phyloP scores from a whole-genome alignment of 2,113 vertebrate genomes.

The Sminthopsis crassicaudata region DNA sequence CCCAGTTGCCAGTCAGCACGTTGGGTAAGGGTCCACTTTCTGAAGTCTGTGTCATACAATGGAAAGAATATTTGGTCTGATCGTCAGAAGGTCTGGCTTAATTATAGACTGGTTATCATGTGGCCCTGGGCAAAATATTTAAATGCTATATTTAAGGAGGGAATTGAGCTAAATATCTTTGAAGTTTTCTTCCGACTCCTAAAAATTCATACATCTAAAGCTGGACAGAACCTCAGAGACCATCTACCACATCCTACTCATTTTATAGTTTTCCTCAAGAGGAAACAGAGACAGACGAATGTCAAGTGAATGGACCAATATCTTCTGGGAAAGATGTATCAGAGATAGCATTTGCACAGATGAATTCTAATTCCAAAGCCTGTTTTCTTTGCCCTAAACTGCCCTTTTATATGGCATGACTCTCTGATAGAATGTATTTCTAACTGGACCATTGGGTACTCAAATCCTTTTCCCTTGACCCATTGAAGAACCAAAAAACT shows the following conservation, averaged over 20 bases:
- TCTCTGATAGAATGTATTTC: constrained; percentile 59
- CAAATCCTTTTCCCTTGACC: constrained; percentile 51
- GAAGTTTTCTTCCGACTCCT: background rate
- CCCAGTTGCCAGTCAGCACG: constrained; percentile 44
- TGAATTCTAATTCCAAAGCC: background rate
- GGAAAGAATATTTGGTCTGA: background rate
- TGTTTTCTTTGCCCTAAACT: background rate
- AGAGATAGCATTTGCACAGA: background rate
- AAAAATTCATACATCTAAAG: background rate
- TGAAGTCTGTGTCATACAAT: background rate
- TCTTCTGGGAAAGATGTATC: background rate
- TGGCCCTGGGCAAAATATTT: background rate
- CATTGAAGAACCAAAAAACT: constrained; percentile 39
- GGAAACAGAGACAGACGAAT: background rate
- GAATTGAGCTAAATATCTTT: background rate
- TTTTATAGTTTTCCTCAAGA: background rate
- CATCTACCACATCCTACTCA: background rate
- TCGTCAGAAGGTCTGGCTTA: background rate
- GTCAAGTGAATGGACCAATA: background rate
- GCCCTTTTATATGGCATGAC: background rate
- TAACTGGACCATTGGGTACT: constrained; percentile 34
- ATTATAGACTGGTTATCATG: background rate
- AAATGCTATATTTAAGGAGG: background rate
- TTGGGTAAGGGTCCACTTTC: constrained; percentile 62
- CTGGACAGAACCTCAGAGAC: background rate